Conservation (phyloP, 2,888 invertebrate species). For the Watsonalla binaria region DNA sequence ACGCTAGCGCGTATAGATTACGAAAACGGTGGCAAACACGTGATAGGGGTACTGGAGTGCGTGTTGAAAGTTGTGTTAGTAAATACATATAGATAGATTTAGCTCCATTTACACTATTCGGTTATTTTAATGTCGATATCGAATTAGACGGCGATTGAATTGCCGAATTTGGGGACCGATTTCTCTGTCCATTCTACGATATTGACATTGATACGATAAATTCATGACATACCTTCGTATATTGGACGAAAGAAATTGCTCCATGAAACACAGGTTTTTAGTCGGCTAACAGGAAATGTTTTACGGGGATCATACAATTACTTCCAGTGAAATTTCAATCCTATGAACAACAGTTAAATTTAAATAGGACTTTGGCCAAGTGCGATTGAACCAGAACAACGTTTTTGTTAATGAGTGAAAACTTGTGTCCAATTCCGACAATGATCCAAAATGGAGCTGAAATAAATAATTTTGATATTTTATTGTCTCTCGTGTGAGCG, state of each 20-base stretch:
- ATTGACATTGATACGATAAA: no score
- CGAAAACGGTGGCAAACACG: no score
- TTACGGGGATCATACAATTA: no score
- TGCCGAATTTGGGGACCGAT: background rate
- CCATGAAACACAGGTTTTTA: no score
- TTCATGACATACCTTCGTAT: no score
- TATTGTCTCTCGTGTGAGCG: background rate
- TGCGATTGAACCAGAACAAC: background rate
- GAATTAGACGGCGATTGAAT: background rate
- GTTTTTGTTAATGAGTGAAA: background rate
- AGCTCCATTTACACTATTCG: background rate
- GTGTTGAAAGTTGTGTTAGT: constrained; percentile 5
- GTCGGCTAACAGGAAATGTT: no score
- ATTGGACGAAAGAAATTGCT: no score
- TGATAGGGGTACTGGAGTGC: no score
- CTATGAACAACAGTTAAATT: background rate
- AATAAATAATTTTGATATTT: background rate
- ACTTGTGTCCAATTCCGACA: background rate
- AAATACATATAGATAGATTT: background rate
- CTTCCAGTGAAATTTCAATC: no score
- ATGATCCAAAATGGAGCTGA: background rate
- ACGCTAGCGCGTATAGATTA: no score
- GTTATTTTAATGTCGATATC: background rate
- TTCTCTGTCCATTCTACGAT: background rate
- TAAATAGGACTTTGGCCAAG: background rate